Base-by-base conservation (phyloP, 2,113 vertebrate genomes). In the Lasiurus cinereus region DNA sequence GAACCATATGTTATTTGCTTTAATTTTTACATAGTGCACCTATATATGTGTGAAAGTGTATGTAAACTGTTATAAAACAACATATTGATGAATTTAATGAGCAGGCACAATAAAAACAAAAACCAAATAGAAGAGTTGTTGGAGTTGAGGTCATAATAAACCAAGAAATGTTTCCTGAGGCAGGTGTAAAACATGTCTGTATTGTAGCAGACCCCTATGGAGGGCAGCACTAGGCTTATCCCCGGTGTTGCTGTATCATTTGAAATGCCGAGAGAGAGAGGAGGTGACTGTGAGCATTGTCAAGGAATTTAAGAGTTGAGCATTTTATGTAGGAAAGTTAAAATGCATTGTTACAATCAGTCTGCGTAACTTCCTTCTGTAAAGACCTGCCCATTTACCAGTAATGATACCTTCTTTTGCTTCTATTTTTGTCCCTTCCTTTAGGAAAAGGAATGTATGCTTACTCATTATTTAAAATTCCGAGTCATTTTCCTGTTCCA, bases 341-440 rank as follows among this genome's bases (percentile, higher is more conserved):
- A 76, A 83, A 54, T 79, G 56, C 88, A 96, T 97, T 97, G 97
- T 97, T 96, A 93, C 0, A 59, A 33, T 74, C 64, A 29, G 88
- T 90, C 92, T 94, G 88, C 94, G 96, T 96, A 93, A 97, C 94
- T 97, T 96, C 97, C 97, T 96, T 90, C 92, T 94, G 95, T 70
- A 93, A 96, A 95, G 96, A 62, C 93, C 93, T 94, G 95, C 92
- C 95, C 96, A 91, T 94, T 96, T 97, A 88, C 97, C 90, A 94
- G 96, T 96, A 96, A 97, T 97, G 97, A 96, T 90, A 97, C 96
- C 96, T 97, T 97, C 85, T 96, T 94, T 97, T 84, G 92, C 93
- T 83, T 94, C 97, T 97, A 97, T 97, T 97, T 97, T 94, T 96
- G 92, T 97, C 96, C 83, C 96, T 97, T 97, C 97, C 97, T 97